phyloP scores from a whole-genome alignment of 2,888 invertebrate species.

The Autographa pulchrina region DNA sequence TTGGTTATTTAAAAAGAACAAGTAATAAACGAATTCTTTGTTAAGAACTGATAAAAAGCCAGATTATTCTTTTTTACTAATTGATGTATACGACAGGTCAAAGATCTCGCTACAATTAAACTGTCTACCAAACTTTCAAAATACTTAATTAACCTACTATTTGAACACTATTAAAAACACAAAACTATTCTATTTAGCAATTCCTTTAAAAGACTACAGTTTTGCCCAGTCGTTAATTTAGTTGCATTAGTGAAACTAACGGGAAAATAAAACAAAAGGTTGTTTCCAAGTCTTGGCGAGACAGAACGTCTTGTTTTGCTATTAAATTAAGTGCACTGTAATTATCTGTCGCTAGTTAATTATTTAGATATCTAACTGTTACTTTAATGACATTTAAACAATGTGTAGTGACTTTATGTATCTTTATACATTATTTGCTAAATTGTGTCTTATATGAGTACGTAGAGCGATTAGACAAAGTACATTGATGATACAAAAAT shows the following conservation, averaged over 20 bases:
- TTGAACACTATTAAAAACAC: conserved; percentile 3
- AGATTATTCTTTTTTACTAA: too few relatives aligned
- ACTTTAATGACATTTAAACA: too few relatives aligned
- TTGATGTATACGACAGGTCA: too few relatives aligned
- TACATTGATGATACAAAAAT: too few relatives aligned
- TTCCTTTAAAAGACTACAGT: background rate
- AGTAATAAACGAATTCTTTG: too few relatives aligned
- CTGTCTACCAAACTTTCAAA: background rate
- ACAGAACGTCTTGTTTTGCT: background rate
- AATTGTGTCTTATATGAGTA: too few relatives aligned
- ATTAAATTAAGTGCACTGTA: conserved; percentile 3
- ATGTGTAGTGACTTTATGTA: too few relatives aligned
- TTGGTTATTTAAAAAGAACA: too few relatives aligned
- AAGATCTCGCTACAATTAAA: background rate
- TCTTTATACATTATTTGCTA: too few relatives aligned
- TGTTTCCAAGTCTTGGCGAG: background rate
- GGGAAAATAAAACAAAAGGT: background rate
- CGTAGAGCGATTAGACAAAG: too few relatives aligned
- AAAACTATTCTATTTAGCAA: background rate
- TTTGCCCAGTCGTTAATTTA: background rate
- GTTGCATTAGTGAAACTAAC: background rate
- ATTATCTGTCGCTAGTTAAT: background rate
- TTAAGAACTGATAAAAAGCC: too few relatives aligned
- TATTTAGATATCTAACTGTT: background rate
- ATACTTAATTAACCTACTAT: background rate